Conservation (phyloP, 2,797 vertebrate species). For the Crenichthys baileyi region DNA sequence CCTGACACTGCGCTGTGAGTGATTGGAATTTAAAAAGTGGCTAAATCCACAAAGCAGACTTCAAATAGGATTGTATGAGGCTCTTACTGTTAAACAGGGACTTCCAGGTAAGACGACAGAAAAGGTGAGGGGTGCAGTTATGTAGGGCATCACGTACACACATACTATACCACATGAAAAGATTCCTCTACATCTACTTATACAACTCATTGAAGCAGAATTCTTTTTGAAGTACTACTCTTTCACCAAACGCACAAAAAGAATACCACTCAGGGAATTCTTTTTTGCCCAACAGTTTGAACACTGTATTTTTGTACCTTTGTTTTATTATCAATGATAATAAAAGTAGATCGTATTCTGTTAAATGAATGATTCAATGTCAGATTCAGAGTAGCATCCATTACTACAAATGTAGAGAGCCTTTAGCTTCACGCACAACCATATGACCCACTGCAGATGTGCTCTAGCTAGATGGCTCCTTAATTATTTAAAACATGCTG, state of each 20-base stretch:
- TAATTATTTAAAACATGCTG: not conserved
- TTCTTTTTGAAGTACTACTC: slow-evolving; percentile 21
- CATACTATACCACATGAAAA: slow-evolving; percentile 39
- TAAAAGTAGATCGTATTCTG: slow-evolving; percentile 28
- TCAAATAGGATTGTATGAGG: slow-evolving; percentile 73
- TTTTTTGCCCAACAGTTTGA: slow-evolving; percentile 23
- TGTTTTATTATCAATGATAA: slow-evolving; percentile 47
- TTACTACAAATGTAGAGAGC: slow-evolving; percentile 48
- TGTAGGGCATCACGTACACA: slow-evolving; percentile 70
- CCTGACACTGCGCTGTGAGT: slow-evolving; percentile 71
- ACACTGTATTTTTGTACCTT: slow-evolving; percentile 29
- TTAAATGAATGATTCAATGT: slow-evolving; percentile 61
- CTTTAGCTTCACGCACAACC: slow-evolving; percentile 21
- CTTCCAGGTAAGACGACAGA: slow-evolving; percentile 78
- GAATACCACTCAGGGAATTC: slow-evolving; percentile 24
- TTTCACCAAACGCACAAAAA: slow-evolving; percentile 18
- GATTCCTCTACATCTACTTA: slow-evolving; percentile 27
- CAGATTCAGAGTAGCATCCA: slow-evolving; percentile 41
- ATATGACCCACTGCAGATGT: slow-evolving; percentile 11
- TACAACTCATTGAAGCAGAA: slow-evolving; percentile 18
- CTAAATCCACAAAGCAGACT: slow-evolving; percentile 76
- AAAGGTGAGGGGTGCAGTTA: slow-evolving; percentile 72
- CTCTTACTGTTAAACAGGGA: slow-evolving; percentile 71
- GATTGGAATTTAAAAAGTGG: slow-evolving; percentile 82
- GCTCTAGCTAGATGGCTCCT: not conserved